These are phyloP conservation scores for Glareola pratincola DNA, from an alignment of 2,113 vertebrate species.

Conservation along the genomic window DNA sequence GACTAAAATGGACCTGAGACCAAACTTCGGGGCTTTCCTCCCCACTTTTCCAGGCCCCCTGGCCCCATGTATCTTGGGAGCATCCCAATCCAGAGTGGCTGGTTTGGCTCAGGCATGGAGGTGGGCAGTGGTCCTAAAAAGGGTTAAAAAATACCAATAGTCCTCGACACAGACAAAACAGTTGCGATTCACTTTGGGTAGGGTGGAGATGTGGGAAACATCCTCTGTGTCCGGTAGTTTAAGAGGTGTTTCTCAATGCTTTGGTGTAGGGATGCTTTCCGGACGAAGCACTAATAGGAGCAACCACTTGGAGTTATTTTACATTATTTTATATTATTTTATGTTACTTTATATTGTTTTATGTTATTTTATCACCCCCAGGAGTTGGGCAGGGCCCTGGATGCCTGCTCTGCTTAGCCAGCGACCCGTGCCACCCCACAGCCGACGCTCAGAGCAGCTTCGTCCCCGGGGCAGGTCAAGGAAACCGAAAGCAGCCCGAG, in stretches of 20 bases:
- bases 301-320: neutral
- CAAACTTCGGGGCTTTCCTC: neutral
- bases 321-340: neutral
- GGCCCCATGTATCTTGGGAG: neutral
- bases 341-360: neutral
- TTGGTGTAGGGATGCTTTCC: neutral
- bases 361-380: neutral
- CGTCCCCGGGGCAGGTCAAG: neutral
- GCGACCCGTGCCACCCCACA: rapidly evolving
- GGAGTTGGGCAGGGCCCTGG: neutral
- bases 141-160: neutral
- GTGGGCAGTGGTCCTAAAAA: neutral
- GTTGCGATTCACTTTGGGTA: neutral
- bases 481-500: neutral
- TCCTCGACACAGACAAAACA: neutral
- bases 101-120: rapidly evolving
- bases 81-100: neutral
- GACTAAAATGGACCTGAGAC: neutral
- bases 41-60: neutral
- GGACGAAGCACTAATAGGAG: neutral
- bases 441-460: neutral
- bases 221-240: neutral
- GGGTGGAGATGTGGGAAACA: neutral
- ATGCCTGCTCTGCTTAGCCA: neutral
- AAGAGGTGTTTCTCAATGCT: neutral